Base-by-base conservation (phyloP, 2,888 invertebrate genomes). In the Lacanobia wlatinum region DNA sequence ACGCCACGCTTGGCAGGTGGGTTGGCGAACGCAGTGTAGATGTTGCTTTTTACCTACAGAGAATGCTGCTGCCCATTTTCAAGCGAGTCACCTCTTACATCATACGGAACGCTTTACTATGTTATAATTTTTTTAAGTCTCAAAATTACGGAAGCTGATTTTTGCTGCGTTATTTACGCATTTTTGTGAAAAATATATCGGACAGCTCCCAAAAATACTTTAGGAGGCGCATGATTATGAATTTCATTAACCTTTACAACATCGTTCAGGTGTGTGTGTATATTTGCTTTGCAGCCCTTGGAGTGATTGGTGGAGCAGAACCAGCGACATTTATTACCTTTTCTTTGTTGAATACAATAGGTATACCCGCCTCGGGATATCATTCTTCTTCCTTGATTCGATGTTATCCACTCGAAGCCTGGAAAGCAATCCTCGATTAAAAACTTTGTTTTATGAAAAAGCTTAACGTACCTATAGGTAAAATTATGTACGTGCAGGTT, bases 251-350 rank as follows among this genome's bases (percentile, higher is more conserved):
- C 10, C 21, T 59, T 76, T 8, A 73, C 6, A 9, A 76, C 53
- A 0, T 12, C n/a, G 18, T 73, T 46, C 0, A 16, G 0, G 16
- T 46, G 50, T 12, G 75, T 75, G 12, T 75, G 75, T 28, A 75
- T 79, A 16, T 48, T 65, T 10, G 84, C 82, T 58, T 34, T 69
- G 56, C 87, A 89, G 0, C 87, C 87, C 48, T 80, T 84, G 1
- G 74, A 65, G 28, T 85, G 76, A 38, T 86, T 73, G 0, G 88
- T 84, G 10, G 87, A 87, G 40, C 89, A 89, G 9, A 56, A 60
- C 88, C 88, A 88, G 9, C 82, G 76, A 55, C 9, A 64, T 55
- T 55, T 70, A 50, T 14, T 55, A 0, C 52, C 82, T 10, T 43
- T 68, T 16, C n/a, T 66, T 43, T 16, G 12, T 8, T 76, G 63